phyloP scores from a whole-genome alignment of 2,888 invertebrate genomes.

The Pterobdella sp. region DNA sequence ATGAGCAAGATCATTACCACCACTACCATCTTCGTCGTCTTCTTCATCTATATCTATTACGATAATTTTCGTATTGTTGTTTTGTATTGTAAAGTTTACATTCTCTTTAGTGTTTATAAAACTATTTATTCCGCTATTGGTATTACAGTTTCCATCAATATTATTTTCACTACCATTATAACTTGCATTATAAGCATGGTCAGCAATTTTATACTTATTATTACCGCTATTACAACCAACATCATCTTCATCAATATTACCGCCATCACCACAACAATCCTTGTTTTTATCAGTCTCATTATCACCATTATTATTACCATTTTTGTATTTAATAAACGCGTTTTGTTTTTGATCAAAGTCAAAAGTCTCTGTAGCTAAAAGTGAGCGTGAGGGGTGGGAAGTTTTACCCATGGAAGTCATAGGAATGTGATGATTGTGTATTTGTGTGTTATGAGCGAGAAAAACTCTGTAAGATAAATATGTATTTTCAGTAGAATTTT shows the following conservation, averaged over 20 bases:
- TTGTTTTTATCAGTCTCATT: neutral
- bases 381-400: too few species aligned
- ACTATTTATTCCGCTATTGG: neutral
- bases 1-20: too few species aligned
- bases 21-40: neutral
- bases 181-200: neutral
- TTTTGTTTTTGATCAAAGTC: neutral
- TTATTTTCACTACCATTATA: neutral
- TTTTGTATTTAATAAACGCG: neutral
- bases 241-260: neutral
- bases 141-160: neutral
- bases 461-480: too few species aligned
- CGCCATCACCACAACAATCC: neutral
- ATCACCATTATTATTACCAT: neutral
- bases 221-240: constrained; percentile 6
- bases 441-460: too few species aligned
- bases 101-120: neutral
- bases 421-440: too few species aligned
- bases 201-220: neutral
- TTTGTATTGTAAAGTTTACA: neutral
- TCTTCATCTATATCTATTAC: neutral
- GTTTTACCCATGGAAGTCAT: too few species aligned
- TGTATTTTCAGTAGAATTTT: too few species aligned
- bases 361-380: neutral
- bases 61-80: neutral